phyloP scores from a whole-genome alignment of 2,888 invertebrate species.

The Coremacera marginata region DNA sequence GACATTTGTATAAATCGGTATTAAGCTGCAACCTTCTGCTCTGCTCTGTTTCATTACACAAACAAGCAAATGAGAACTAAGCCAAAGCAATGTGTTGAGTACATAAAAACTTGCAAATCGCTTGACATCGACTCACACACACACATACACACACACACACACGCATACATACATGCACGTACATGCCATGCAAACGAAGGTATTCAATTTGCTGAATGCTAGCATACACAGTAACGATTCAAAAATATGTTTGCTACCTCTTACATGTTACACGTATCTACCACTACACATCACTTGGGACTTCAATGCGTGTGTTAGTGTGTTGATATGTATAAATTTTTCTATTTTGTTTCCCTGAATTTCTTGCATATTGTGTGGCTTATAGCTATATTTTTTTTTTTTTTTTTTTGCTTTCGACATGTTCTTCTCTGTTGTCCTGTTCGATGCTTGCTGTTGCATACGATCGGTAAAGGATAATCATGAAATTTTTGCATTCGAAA shows the following conservation, averaged over 20 bases:
- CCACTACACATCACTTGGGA: no score
- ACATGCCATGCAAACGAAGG: constrained; percentile 7
- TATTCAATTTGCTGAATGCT: constrained; percentile 11
- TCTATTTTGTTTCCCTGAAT: no score
- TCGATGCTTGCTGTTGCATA: not conserved
- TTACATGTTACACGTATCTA: no score
- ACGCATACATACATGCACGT: not conserved
- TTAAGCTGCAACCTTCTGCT: not conserved
- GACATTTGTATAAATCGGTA: not conserved
- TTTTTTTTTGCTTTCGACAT: not conserved
- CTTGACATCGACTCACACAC: not conserved
- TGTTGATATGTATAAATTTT: no score
- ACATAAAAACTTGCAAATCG: constrained; percentile 8
- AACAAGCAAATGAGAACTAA: not conserved
- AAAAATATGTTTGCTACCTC: no score
- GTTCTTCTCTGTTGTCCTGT: not conserved
- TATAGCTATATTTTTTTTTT: no score
- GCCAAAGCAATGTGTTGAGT: constrained; percentile 3
- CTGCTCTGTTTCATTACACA: not conserved
- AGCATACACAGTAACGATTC: no score
- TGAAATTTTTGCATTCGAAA: not conserved
- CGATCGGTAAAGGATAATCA: not conserved
- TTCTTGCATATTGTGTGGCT: not conserved
- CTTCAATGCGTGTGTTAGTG: no score
- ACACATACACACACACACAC: not conserved